A percentile compares a stretch with the other conserved stretches of the same genome.
Evolutionary conservation across 2,113 vertebrate genomes (phyloP).

Genomic region (Sinocyclocheilus grahami): DNA sequence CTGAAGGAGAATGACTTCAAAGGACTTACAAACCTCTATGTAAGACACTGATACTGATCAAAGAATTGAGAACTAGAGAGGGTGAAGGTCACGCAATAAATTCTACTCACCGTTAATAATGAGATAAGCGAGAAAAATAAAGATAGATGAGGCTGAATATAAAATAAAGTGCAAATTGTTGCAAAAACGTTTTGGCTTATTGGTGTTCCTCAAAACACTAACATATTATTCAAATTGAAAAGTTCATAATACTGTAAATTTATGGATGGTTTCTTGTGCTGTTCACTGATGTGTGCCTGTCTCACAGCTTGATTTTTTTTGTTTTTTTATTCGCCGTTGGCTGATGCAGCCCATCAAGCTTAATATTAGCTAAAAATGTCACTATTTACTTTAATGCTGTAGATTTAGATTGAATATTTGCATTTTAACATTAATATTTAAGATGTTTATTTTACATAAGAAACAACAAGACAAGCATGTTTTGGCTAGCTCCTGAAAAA

Average conservation of each 20-base stretch:
- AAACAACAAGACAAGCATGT: not conserved
- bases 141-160: not conserved
- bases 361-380: not conserved
- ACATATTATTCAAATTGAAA: not conserved
- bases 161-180: not conserved
- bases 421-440: not conserved
- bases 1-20: constrained; percentile 89
- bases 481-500: constrained; percentile 26
- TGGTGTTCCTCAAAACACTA: not conserved
- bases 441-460: not conserved
- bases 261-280: too few relatives aligned
- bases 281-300: not conserved
- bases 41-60: constrained; percentile 67
- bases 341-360: not conserved
- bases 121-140: not conserved
- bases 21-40: constrained; percentile 85
- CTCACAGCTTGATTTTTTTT: not conserved
- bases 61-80: not conserved
- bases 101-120: not conserved
- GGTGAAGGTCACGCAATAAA: too few relatives aligned
- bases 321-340: not conserved
- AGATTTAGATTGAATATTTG: not conserved
- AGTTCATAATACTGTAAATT: not conserved
- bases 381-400: constrained; percentile 2
- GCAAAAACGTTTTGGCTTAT: too few relatives aligned